Evolutionary conservation across 2,888 invertebrate genomes (phyloP).

Genomic region (Ornithoptera priamus): DNA sequence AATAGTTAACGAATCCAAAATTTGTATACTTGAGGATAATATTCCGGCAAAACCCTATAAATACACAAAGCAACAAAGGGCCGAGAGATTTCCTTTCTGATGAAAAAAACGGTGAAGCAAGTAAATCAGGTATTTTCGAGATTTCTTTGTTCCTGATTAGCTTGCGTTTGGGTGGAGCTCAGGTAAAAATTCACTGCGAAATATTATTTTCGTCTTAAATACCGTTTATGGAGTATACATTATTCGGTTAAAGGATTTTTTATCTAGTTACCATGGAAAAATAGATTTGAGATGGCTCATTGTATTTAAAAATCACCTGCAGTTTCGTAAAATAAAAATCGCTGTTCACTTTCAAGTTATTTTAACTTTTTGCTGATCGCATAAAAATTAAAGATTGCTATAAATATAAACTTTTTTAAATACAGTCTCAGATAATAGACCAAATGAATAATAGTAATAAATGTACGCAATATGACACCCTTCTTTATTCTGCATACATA

Average conservation of each 20-base stretch:
- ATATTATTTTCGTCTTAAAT: slow-evolving; percentile 19
- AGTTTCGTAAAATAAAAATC: not conserved
- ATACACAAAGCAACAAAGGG: slow-evolving; percentile 24
- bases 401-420: too few species aligned
- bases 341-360: too few species aligned
- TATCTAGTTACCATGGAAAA: not conserved
- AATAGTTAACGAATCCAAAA: not conserved
- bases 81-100: slow-evolving; percentile 12
- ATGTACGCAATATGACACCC: not conserved
- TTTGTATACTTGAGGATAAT: slow-evolving; percentile 6
- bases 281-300: not conserved
- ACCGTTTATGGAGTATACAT: slow-evolving; percentile 1
- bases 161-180: slow-evolving; percentile 18
- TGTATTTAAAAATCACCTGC: not conserved
- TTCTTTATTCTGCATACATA: not conserved
- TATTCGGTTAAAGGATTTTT: not conserved
- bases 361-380: too few species aligned
- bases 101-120: slow-evolving; percentile 22
- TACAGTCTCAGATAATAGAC: too few species aligned
- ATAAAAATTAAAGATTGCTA: too few species aligned
- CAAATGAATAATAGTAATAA: too few species aligned
- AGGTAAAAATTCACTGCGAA: slow-evolving; percentile 7
- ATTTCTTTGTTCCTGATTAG: slow-evolving; percentile 32
- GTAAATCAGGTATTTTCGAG: slow-evolving; percentile 33
- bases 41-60: slow-evolving; percentile 7